Evolutionary conservation across 2,888 invertebrate genomes (phyloP), one percentile per base, ranked within the genome.

Genomic region (Lymantria dispar): DNA sequence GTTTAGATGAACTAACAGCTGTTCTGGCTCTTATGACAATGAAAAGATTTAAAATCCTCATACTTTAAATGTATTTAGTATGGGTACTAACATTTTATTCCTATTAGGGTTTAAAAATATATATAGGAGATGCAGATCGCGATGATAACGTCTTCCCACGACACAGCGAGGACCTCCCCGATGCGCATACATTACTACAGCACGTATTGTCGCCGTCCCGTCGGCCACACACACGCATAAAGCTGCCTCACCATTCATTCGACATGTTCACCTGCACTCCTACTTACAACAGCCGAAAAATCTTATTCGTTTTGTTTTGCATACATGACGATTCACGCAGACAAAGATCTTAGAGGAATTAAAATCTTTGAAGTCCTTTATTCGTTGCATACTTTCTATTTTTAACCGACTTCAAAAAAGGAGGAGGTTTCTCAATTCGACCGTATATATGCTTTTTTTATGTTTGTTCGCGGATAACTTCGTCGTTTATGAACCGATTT

Each of bases 111-210:
- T 57, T 61, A 41, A 62, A 65, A 56, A 55, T 59, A 56, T 56
- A 66, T 62, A 64, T 68, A 62, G 49, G 44, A 60, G 60, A 58
- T 55, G 60, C 50, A 67, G 68, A 72, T 68, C 60, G 68, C 72
- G 63, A 71, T 63, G 79, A 78, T 77, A 74, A 72, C 68, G 79
- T 77, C 81, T 83, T 86, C 87, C 85, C 87, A 85, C 86, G 84
- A 74, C 72, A 70, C 64, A 60, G 63, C 69, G 64, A 64, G 79
- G 89, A 88, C 90, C 89, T 88, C 90, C 89, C 81, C 72, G 76
- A 76, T 72, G 89, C 76, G 90, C 90, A 91, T 89, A 88, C 79
- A 91, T 91, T 90, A 90, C 72, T 69, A 63, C 71, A 68, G 73
- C 74, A 78, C 74, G 79, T 76, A 79, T 80, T 80, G 80, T 80